These are phyloP conservation scores for Phyllostomus hastatus DNA, from an alignment of 2,113 vertebrate genomes.

Conservation along the genomic window DNA sequence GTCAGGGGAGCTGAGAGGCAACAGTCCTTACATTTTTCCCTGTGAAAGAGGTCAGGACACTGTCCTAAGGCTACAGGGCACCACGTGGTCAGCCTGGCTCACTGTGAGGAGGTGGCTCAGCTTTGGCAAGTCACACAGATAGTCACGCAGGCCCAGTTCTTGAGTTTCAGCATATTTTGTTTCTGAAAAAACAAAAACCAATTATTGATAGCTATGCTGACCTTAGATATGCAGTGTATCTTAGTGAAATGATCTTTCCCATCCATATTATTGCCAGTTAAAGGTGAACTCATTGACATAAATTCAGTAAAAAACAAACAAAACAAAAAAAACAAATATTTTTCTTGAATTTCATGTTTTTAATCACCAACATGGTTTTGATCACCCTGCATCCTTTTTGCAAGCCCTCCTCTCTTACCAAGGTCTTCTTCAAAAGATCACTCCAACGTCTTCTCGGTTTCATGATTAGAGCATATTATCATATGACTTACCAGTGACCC, in stretches of 20 bases:
- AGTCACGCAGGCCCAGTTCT: neutral
- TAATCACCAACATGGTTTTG: neutral
- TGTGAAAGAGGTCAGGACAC: neutral
- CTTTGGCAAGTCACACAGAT: neutral
- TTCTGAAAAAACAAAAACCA: constrained; percentile 48
- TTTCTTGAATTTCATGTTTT: neutral
- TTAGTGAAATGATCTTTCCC: constrained; percentile 28
- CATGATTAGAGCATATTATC: neutral
- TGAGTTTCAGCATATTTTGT: constrained; percentile 47
- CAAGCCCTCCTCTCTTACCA: neutral
- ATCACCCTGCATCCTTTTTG: neutral
- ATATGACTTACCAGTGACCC: neutral
- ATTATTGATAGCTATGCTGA: constrained; percentile 1
- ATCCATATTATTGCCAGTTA: constrained; percentile 1
- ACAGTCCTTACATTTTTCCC: neutral
- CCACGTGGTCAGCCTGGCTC: neutral
- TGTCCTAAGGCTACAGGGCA: neutral
- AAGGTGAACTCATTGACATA: constrained; percentile 8
- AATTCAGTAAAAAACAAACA: neutral
- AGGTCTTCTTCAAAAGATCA: neutral
- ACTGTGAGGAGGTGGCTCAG: neutral
- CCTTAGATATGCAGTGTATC: neutral
- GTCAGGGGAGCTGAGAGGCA: neutral
- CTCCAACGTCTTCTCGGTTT: neutral
- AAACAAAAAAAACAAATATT: neutral